A percentile compares a stretch with the other conserved stretches of the same genome.
These are phyloP conservation scores for Lycophotia porphyrea DNA, from an alignment of 2,888 invertebrate species.

Conservation along the genomic window DNA sequence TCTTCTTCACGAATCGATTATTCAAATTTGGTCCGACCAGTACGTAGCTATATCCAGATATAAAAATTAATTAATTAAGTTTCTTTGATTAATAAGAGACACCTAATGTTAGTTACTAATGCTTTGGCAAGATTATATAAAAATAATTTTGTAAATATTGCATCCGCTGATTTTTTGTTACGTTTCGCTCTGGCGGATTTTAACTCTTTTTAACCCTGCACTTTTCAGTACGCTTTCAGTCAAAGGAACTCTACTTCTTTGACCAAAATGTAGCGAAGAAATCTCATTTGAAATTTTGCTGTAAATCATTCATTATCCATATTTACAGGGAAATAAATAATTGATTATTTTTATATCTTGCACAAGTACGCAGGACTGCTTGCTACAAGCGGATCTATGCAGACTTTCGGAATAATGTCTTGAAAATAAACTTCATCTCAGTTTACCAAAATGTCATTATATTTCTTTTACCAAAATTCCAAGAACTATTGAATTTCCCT, in stretches of 20 bases:
- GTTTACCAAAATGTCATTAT: too few species aligned
- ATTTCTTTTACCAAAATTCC: too few species aligned
- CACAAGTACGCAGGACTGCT: too few species aligned
- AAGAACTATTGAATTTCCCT: too few species aligned
- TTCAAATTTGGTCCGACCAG: background rate
- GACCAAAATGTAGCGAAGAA: slow-evolving; percentile 3
- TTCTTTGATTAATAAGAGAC: background rate
- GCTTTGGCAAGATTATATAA: background rate
- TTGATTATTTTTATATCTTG: slow-evolving; percentile 16
- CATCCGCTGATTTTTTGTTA: background rate
- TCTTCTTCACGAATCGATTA: background rate
- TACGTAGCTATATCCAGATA: background rate
- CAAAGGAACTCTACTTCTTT: slow-evolving; percentile 32
- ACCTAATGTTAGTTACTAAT: background rate
- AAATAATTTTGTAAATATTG: background rate
- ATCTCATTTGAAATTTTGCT: background rate
- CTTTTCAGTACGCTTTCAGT: background rate
- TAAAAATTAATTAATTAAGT: background rate
- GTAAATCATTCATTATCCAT: background rate
- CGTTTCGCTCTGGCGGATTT: background rate
- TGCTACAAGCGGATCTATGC: too few species aligned
- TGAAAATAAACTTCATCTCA: too few species aligned
- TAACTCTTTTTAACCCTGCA: background rate
- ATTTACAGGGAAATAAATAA: background rate
- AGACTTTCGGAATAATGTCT: too few species aligned